Evolutionary conservation across 2,888 invertebrate species (phyloP).

Genomic region (Tipula vernalis): DNA sequence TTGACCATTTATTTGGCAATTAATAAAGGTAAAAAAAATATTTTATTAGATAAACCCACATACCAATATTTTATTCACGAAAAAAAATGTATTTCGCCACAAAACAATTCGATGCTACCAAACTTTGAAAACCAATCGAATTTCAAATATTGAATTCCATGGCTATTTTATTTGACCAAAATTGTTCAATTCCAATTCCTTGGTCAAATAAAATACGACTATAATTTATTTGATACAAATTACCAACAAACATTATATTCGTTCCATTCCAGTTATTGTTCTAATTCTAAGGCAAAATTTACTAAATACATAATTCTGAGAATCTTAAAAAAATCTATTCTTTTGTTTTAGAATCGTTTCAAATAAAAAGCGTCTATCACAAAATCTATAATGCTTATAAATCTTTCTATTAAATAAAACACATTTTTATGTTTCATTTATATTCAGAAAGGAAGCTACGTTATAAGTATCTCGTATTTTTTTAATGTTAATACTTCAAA

Average conservation of each 20-base stretch:
- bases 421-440: not conserved
- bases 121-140: no score
- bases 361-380: not conserved
- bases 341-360: not conserved
- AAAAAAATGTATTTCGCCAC: no score
- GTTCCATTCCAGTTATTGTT: not conserved
- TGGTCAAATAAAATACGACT: no score
- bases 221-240: not conserved
- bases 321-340: not conserved
- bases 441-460: not conserved
- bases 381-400: not conserved
- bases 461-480: not conserved
- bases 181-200: no score
- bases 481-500: not conserved
- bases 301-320: not conserved
- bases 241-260: not conserved
- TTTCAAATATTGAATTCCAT: no score
- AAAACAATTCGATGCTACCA: no score
- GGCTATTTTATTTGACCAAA: no score
- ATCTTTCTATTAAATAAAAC: not conserved
- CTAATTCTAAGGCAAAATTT: not conserved
- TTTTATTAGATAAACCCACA: no score
- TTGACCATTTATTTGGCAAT: no score
- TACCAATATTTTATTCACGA: no score
- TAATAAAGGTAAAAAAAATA: no score